These are phyloP conservation scores for Parnassius smintheus DNA, from an alignment of 2,888 invertebrate species.

Conservation along the genomic window DNA sequence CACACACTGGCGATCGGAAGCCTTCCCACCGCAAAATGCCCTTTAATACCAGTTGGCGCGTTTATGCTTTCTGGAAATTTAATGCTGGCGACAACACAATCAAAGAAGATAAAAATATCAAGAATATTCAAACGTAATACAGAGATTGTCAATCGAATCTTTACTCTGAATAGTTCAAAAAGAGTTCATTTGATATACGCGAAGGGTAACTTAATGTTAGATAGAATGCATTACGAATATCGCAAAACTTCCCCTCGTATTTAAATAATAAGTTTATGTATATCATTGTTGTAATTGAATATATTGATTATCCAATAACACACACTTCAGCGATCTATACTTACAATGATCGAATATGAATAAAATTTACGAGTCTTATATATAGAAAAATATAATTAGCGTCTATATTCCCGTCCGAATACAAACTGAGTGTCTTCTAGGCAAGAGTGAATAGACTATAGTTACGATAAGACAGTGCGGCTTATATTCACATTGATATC, in stretches of 20 bases:
- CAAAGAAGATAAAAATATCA: constrained; percentile 28
- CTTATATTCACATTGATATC: too few species aligned
- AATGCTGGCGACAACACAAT: too few species aligned
- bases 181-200: constrained; percentile 74
- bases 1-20: too few species aligned
- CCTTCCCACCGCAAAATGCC: too few species aligned
- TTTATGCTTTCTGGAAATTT: too few species aligned
- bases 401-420: too few species aligned
- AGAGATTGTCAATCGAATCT: constrained; percentile 65
- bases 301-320: constrained; percentile 47
- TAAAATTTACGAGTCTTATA: constrained; percentile 2
- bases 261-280: constrained; percentile 56
- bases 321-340: constrained; percentile 10
- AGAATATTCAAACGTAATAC: constrained; percentile 39
- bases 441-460: too few species aligned
- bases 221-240: constrained; percentile 48
- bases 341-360: neutral
- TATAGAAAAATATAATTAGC: too few species aligned
- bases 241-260: constrained; percentile 43
- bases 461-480: too few species aligned
- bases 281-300: constrained; percentile 51
- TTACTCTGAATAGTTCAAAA: constrained; percentile 74
- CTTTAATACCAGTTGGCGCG: too few species aligned
- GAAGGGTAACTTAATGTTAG: constrained; percentile 63
- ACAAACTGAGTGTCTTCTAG: too few species aligned